Percentiles rank a stretch among this genome's conserved stretches.
Conservation (phyloP, 1,140 invertebrate species). For the Saxidomus purpurata region DNA sequence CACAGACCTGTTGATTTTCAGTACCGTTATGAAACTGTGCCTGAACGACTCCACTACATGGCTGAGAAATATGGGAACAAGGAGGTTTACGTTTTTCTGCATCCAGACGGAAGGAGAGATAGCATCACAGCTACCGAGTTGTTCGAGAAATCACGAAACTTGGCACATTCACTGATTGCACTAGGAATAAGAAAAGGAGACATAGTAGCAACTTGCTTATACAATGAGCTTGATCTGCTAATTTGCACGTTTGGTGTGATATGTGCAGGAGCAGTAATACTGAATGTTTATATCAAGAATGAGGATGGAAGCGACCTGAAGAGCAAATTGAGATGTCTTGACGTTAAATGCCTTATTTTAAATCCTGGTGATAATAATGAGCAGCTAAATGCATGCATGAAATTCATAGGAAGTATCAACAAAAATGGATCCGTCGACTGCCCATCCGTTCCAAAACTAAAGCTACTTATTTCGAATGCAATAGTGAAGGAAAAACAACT, state of each 20-base stretch:
- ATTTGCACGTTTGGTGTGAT: background rate
- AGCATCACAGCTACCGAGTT: background rate
- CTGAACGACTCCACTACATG: background rate
- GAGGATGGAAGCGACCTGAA: constrained; percentile 9
- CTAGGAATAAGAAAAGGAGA: constrained; percentile 12
- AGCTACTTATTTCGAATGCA: background rate
- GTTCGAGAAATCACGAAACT: background rate
- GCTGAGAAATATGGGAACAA: background rate
- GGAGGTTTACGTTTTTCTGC: constrained; percentile 18
- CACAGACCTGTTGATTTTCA: background rate
- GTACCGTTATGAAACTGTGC: background rate
- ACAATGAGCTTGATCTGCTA: background rate
- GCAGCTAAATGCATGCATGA: background rate
- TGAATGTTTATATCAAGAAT: background rate
- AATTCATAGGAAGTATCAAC: background rate
- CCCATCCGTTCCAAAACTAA: background rate
- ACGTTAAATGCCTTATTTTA: background rate
- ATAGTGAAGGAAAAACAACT: background rate
- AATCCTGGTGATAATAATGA: background rate
- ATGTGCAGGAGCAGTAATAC: background rate
- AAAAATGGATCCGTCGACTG: background rate
- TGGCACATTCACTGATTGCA: background rate
- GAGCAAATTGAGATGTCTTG: background rate
- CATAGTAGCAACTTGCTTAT: background rate
- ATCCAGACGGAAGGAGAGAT: background rate